A percentile compares a stretch with the other conserved stretches of the same genome.
Conservation (phyloP, 2,888 invertebrate species). For the Belgica antarctica region DNA sequence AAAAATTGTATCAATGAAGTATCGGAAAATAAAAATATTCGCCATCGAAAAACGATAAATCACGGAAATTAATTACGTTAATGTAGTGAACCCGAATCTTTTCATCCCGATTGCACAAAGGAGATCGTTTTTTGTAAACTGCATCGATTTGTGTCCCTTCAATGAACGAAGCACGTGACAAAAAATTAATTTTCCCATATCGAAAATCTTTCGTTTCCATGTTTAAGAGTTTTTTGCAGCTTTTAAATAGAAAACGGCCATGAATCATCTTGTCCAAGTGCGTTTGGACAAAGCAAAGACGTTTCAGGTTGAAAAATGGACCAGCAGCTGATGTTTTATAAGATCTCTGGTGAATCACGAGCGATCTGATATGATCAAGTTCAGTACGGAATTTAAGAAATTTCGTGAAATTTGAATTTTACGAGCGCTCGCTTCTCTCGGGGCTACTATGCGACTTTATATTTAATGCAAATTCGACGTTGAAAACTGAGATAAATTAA, state of each 20-base stretch:
- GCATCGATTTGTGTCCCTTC: no score
- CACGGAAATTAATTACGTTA: conserved; percentile 40
- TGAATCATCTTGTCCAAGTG: neutral
- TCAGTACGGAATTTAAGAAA: neutral
- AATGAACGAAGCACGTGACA: conserved; percentile 34
- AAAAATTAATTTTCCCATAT: conserved; percentile 41
- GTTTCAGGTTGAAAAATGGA: neutral
- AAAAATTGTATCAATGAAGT: conserved; percentile 10
- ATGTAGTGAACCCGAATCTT: conserved; percentile 26
- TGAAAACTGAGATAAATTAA: conserved; percentile 1
- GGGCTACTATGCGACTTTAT: neutral
- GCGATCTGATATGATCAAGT: neutral
- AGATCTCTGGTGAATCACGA: neutral
- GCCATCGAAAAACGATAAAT: conserved; percentile 39
- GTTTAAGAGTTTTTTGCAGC: conserved; percentile 23
- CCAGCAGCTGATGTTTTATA: neutral
- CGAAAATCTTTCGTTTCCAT: neutral
- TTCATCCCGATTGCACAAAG: neutral
- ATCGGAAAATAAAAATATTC: neutral
- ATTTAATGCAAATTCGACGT: conserved; percentile 9
- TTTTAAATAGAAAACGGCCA: neutral
- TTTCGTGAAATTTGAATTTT: neutral
- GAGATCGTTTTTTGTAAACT: neutral
- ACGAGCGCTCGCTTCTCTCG: neutral
- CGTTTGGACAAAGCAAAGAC: neutral